A percentile compares a stretch with the other conserved stretches of the same genome.
phyloP scores from a whole-genome alignment of 2,888 invertebrate genomes.

The Brachyptera putata region DNA sequence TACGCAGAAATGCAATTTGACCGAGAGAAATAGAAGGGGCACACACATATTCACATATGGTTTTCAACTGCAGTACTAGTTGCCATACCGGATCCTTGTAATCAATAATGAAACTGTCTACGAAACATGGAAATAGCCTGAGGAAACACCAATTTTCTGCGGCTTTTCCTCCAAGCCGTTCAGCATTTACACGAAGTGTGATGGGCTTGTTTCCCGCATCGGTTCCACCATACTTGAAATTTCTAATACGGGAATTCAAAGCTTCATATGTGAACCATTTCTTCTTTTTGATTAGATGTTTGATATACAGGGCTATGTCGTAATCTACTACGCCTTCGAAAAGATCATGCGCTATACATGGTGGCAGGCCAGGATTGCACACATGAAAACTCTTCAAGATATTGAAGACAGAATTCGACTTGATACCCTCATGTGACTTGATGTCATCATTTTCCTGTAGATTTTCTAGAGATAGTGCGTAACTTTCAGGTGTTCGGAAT shows the following conservation, averaged over 20 bases:
- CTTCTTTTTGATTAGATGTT: constrained; percentile 4
- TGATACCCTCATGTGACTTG: constrained; percentile 1
- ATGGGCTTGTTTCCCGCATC: neutral
- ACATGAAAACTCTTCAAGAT: constrained; percentile 6
- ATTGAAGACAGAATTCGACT: constrained; percentile 18
- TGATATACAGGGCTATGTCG: constrained; percentile 1
- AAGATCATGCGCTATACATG: constrained; percentile 13
- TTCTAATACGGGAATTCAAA: neutral
- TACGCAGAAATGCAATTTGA: neutral
- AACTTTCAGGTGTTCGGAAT: too few species aligned
- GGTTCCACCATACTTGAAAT: neutral
- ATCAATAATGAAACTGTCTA: neutral
- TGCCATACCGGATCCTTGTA: neutral
- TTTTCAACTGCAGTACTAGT: neutral
- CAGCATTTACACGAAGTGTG: neutral
- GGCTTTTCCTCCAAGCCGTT: neutral
- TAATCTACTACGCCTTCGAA: constrained; percentile 7
- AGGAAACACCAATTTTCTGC: neutral
- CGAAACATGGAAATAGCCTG: neutral
- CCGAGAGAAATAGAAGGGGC: neutral
- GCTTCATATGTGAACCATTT: constrained; percentile 2
- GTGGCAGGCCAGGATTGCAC: neutral
- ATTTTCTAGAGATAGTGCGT: too few species aligned
- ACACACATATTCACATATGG: neutral
- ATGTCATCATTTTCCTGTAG: too few species aligned